Percentiles rank a stretch among this genome's conserved stretches.
Conservation (phyloP, 1,140 invertebrate species). For the Drosophila melanogaster region Release_6_plus_ISO1_MT NT_037436.4:3596501-3597000, state of each 20-base stretch:
- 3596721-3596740: slow-evolving; percentile 45
- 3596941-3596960: slow-evolving; percentile 61
- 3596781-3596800: no score
- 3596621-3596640: slow-evolving; percentile 77
- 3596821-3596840: background rate
- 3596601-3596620: slow-evolving; percentile 49
- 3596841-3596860: no score
- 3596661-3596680: slow-evolving; percentile 37
- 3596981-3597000: slow-evolving; percentile 73
- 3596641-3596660: slow-evolving; percentile 69
- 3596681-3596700: background rate
- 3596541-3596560: slow-evolving; percentile 19
- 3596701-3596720: slow-evolving; percentile 55
- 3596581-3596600: slow-evolving; percentile 26
- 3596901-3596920: slow-evolving; percentile 63
- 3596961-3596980: slow-evolving; percentile 60
- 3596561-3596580: slow-evolving; percentile 34
- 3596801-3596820: background rate
- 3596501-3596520: slow-evolving; percentile 78
- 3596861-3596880: no score
- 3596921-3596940: slow-evolving; percentile 20
- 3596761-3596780: background rate
- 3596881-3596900: background rate
- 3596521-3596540: slow-evolving; percentile 66
- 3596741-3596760: background rate